Evolutionary conservation across 2,888 invertebrate genomes (phyloP).

Genomic region (Mongoloraphidia duomilia): DNA sequence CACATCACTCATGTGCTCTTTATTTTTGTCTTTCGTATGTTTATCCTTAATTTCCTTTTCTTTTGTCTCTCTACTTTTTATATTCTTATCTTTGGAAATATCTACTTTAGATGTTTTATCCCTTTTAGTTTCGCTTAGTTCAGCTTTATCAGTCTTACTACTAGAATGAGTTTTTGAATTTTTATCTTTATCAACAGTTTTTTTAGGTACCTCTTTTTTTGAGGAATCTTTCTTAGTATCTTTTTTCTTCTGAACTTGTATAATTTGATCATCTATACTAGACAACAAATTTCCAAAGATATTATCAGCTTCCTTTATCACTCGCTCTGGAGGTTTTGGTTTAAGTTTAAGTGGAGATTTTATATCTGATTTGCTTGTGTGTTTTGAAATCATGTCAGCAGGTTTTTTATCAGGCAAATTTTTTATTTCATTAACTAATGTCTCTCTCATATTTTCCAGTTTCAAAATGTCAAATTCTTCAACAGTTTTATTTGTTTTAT

Average conservation of each 20-base stretch:
- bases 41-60: slow-evolving; percentile 1
- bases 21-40: not conserved
- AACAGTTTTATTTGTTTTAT: slow-evolving; percentile 31
- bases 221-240: slow-evolving; percentile 1
- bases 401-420: slow-evolving; percentile 18
- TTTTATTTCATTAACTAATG: slow-evolving; percentile 35
- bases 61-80: slow-evolving; percentile 1
- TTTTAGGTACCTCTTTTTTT: slow-evolving; percentile 4
- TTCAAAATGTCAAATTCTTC: slow-evolving; percentile 35
- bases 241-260: slow-evolving; percentile 11
- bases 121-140: not conserved
- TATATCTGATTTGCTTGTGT: slow-evolving; percentile 29
- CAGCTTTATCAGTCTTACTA: not conserved
- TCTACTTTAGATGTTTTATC: not conserved
- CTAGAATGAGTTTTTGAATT: slow-evolving; percentile 7
- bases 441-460: slow-evolving; percentile 32
- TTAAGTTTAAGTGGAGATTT: slow-evolving; percentile 15
- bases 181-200: slow-evolving; percentile 10
- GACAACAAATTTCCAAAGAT: slow-evolving; percentile 19
- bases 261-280: slow-evolving; percentile 19
- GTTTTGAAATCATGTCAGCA: slow-evolving; percentile 18
- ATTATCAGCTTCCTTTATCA: slow-evolving; percentile 10
- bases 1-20: not conserved
- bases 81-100: not conserved
- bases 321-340: slow-evolving; percentile 5